A percentile compares a stretch with the other conserved stretches of the same genome.
phyloP scores from a whole-genome alignment of 2,113 vertebrate species.

The Spheniscus mendiculus region DNA sequence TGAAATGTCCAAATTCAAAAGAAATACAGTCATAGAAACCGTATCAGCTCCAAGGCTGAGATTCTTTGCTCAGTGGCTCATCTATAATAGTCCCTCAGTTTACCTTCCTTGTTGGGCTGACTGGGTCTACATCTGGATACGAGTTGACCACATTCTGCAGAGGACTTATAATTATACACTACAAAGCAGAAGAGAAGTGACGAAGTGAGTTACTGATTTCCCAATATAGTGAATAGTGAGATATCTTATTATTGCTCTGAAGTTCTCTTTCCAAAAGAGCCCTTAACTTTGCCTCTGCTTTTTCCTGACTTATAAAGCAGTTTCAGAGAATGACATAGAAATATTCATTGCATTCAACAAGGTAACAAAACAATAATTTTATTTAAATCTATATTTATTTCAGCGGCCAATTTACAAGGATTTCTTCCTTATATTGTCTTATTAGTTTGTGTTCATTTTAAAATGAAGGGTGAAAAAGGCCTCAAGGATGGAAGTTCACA shows the following conservation, averaged over 20 bases:
- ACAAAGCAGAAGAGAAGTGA: neutral
- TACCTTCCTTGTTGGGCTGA: neutral
- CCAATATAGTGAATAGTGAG: neutral
- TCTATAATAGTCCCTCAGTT: neutral
- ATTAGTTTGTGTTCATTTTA: neutral
- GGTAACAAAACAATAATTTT: fast-evolving
- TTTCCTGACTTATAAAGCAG: neutral
- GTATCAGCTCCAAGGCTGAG: neutral
- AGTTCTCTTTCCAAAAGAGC: neutral
- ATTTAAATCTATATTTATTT: neutral
- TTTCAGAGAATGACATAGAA: neutral
- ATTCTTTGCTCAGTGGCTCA: neutral
- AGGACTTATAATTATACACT: neutral
- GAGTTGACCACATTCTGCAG: neutral
- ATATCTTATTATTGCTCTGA: neutral
- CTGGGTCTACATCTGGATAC: neutral
- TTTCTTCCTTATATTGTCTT: neutral
- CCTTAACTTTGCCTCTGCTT: neutral
- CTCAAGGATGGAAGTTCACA: neutral
- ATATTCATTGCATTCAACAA: neutral
- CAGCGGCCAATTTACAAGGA: neutral
- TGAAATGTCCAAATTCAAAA: neutral
- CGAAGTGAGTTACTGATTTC: neutral
- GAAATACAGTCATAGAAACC: neutral
- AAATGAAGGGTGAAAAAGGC: neutral